Base-by-base conservation (phyloP, 1,140 invertebrate genomes). In the Akabosia matsudoensis region DNA sequence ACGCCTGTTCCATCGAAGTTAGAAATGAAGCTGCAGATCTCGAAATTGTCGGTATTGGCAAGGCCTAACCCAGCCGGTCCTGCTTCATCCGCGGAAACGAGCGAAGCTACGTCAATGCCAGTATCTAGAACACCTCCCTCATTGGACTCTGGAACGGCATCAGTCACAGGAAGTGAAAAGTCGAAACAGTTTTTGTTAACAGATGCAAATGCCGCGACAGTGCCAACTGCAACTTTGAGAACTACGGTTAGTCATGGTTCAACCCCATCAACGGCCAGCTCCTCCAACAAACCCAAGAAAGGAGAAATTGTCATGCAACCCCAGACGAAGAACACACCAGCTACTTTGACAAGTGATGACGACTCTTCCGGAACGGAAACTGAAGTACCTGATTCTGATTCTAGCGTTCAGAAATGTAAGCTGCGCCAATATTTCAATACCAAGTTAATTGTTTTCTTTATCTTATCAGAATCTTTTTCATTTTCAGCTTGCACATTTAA, bases 301-400 rank as follows among this genome's bases (percentile, higher is more conserved):
- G 26, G 61, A 10, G 75, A 74, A 26, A 81, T 79, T 33, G 76
- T 81, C 33, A 34, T 81, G 26, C 80, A 81, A 31, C 78, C 79
- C 1, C 79, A 81, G 54, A 52, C 80, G 1, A 81, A 79, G 72
- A 81, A 81, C 73, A 70, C 52, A 7, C 3, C 64, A 16, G 31
- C 28, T 4, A 67, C 26, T 22, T 67, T 30, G 3, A 67, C 26
- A 30, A 67, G 61, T 30, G 61, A 67, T 67, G 61, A 67, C 31
- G 61, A 67, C 26, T 67, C 61, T 30, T 67, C 61, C 22, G 61
- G 61, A 31, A 30, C 31, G 24, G 61, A 67, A 10, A n/a, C 61
- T 30, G 10, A 2, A 14, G 61, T 67, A 67, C 61, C 61, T 67
- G 61, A 56, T 56, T n/a, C n/a, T n/a, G n/a, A n/a, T n/a, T 3